Evolutionary conservation across 2,113 vertebrate genomes (phyloP).

Genomic region (Epinephelus lanceolatus): DNA sequence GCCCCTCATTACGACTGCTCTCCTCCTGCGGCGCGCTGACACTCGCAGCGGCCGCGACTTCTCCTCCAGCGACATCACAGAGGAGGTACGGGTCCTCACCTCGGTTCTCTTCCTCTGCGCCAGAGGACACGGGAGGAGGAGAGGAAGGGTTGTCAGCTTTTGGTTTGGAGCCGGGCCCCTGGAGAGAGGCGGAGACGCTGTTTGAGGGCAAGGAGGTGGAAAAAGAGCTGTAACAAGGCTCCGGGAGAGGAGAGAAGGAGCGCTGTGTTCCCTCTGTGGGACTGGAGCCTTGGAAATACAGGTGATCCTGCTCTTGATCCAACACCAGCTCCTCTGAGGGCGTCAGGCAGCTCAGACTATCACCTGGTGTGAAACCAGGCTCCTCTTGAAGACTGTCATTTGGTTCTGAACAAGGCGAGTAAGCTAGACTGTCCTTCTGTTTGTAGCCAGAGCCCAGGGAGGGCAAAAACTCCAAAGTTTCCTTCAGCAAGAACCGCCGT

Average conservation of each 20-base stretch:
- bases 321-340: slow-evolving; percentile 3
- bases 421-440: background rate
- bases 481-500: background rate
- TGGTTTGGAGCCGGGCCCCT: slow-evolving; percentile 21
- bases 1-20: slow-evolving; percentile 80
- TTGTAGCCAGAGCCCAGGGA: slow-evolving; percentile 1
- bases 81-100: slow-evolving; percentile 60
- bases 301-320: slow-evolving; percentile 3
- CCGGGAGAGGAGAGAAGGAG: background rate
- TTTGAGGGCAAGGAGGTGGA: slow-evolving; percentile 16
- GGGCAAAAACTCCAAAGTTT: background rate
- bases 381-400: background rate
- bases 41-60: slow-evolving; percentile 67
- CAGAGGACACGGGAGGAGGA: slow-evolving; percentile 38
- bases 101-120: slow-evolving; percentile 30
- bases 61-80: slow-evolving; percentile 74
- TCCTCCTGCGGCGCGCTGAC: slow-evolving; percentile 76
- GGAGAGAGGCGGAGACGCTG: slow-evolving; percentile 5
- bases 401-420: background rate
- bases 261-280: slow-evolving; percentile 5
- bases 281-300: slow-evolving; percentile 17
- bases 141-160: background rate
- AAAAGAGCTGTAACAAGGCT: slow-evolving; percentile 20
- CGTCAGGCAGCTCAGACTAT: background rate
- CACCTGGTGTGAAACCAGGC: background rate